Evolutionary conservation across 2,888 invertebrate species (phyloP).

Genomic region (Anodontia alba): DNA sequence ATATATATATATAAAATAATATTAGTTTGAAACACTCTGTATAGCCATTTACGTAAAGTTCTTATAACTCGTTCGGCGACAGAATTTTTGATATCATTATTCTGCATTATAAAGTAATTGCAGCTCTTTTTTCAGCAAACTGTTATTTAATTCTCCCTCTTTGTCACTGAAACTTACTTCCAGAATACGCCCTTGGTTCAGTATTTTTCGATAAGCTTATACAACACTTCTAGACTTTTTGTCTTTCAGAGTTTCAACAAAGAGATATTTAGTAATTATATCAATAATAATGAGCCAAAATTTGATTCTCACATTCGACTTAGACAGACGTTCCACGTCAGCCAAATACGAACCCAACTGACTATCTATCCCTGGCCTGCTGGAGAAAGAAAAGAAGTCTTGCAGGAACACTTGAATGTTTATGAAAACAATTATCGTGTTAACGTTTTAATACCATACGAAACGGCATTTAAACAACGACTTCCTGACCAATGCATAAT

Average conservation of each 20-base stretch:
- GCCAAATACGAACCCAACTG: slow-evolving; percentile 18
- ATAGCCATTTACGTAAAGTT: slow-evolving; percentile 29
- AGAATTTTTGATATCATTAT: slow-evolving; percentile 33
- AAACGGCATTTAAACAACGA: too few relatives aligned
- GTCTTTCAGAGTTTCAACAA: slow-evolving; percentile 3
- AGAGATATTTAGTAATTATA: slow-evolving; percentile 18
- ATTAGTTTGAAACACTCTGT: slow-evolving; percentile 9
- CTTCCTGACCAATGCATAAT: too few relatives aligned
- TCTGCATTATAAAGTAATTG: slow-evolving; percentile 27
- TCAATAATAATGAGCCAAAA: slow-evolving; percentile 5
- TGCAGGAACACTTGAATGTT: too few relatives aligned
- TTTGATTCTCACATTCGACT: slow-evolving; percentile 1
- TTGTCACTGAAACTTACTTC: slow-evolving; percentile 1
- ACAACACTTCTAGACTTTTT: slow-evolving; percentile 9
- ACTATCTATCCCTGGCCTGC: slow-evolving; percentile 21
- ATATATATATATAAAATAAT: too few relatives aligned
- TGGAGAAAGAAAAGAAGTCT: too few relatives aligned
- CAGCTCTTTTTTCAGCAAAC: neutral
- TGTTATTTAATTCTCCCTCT: slow-evolving; percentile 20
- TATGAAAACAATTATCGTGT: too few relatives aligned
- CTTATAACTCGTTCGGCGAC: slow-evolving; percentile 31
- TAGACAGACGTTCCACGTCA: neutral
- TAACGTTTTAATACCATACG: too few relatives aligned
- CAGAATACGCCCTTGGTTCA: neutral
- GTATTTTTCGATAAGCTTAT: neutral